phyloP scores from a whole-genome alignment of 1,140 invertebrate genomes.

The Nylanderia fulva region DNA sequence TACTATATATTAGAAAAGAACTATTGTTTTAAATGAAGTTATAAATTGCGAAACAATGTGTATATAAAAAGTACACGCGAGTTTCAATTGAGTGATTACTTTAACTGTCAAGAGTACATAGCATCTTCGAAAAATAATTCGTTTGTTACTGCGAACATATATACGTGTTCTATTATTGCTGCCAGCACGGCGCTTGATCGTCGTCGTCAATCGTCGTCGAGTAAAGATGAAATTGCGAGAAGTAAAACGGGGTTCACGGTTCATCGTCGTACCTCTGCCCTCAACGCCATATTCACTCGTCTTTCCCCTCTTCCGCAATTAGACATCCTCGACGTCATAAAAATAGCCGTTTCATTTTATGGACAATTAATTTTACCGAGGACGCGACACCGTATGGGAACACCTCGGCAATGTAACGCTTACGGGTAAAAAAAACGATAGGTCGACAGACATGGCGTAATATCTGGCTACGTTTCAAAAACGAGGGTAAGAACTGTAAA shows the following conservation, averaged over 20 bases:
- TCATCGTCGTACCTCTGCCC: slow-evolving; percentile 17
- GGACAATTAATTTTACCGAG: slow-evolving; percentile 79
- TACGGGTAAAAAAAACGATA: neutral
- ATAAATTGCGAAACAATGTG: neutral
- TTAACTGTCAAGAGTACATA: neutral
- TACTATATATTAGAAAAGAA: neutral
- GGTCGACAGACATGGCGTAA: slow-evolving; percentile 1
- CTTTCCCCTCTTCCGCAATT: slow-evolving; percentile 66
- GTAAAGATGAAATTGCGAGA: slow-evolving; percentile 60
- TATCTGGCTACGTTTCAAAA: slow-evolving; percentile 13
- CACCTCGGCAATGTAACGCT: slow-evolving; percentile 5
- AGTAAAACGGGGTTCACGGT: slow-evolving; percentile 3
- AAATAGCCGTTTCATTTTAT: slow-evolving; percentile 80
- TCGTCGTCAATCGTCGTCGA: slow-evolving; percentile 56
- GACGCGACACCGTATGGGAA: slow-evolving; percentile 64
- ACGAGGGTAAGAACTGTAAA: slow-evolving; percentile 11
- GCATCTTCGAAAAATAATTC: neutral
- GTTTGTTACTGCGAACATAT: slow-evolving; percentile 40
- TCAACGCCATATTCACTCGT: neutral
- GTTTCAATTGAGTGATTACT: neutral
- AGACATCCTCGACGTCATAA: slow-evolving; percentile 73
- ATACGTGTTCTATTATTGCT: slow-evolving; percentile 54
- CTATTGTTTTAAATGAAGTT: neutral
- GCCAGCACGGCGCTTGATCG: neutral
- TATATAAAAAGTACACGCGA: neutral